Base-by-base conservation (phyloP, 2,888 invertebrate species). In the Chamaedrilus cognettii region DNA sequence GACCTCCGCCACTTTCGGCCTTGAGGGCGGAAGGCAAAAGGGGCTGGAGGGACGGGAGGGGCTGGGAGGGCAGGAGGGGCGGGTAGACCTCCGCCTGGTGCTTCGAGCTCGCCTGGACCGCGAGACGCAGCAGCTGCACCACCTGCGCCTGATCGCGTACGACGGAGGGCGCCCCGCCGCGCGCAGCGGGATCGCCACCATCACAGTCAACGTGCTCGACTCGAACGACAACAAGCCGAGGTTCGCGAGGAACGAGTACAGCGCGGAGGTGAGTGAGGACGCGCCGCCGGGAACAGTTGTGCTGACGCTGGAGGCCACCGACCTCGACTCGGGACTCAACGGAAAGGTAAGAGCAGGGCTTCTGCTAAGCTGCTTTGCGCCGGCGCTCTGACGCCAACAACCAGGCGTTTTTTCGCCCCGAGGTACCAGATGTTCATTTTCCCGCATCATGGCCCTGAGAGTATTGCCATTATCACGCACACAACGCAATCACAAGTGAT, bases 151-250 rank as follows among this genome's bases (percentile, higher is more conserved):
- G 19, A 55, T 60, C 5, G 72, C 72, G 26, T 68, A 52, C 49
- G 72, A 72, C 34, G 42, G 42, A 42, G 42, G 42, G 19, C 11
- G 42, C 11, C 42, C 42, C 11, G 19, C 42, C 11, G 42, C 42
- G 11, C 42, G 60, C 2, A 64, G 65, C 0, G 73, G 73, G 2
- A 63, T 66, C 2, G 55, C 72, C 15, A 60, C 65, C 31, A 61
- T 73, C 32, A 64, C 56, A 33, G 63, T 73, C n/a, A 64, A 50
- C 42, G 68, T 73, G 23, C 57, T 67, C n/a, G 73, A 73, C 61
- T 72, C 72, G 11, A 73, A 73, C 61, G 73, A 73, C 60, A 70
- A 73, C 56, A 64, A 63, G 5, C 73, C 73, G 1, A 49, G 42
- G 59, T 73, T 73, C 62, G 62, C 57, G 23, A 70, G 67, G 56